Evolutionary conservation across 2,113 vertebrate genomes (phyloP).

Genomic region (Microtus oregoni): DNA sequence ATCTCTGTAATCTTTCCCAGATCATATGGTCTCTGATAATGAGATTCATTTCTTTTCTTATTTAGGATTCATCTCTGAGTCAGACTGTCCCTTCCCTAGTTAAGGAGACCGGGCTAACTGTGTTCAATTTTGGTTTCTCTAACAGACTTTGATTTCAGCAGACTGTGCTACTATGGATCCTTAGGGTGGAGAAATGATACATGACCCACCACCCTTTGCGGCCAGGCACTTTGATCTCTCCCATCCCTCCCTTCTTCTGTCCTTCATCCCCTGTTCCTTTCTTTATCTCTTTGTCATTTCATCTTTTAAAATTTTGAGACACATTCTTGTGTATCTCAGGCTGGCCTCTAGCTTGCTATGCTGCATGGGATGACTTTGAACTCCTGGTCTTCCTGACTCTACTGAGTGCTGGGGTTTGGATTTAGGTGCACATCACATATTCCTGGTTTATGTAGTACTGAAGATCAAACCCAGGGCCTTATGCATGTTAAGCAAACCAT

Average conservation of each 20-base stretch:
- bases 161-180: not conserved
- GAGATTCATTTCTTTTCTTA: slow-evolving; percentile 1
- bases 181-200: not conserved
- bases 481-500: not conserved
- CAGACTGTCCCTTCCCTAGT: not conserved
- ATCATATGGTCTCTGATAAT: not conserved
- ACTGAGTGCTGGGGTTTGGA: not conserved
- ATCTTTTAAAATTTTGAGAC: not conserved
- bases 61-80: slow-evolving; percentile 2
- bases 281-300: no score
- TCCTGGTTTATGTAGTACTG: not conserved
- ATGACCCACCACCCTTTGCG: not conserved
- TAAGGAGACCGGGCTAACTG: not conserved
- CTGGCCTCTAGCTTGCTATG: not conserved
- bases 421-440: no score
- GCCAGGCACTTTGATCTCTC: no score
- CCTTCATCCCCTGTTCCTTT: not conserved
- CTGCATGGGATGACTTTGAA: not conserved
- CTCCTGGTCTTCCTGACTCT: not conserved
- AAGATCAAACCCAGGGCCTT: not conserved
- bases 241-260: not conserved
- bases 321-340: not conserved
- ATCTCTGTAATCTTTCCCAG: not conserved
- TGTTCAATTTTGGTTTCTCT: not conserved
- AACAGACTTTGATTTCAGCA: not conserved